Base-by-base conservation (phyloP, 2,113 vertebrate species). In the Fregata magnificens region DNA sequence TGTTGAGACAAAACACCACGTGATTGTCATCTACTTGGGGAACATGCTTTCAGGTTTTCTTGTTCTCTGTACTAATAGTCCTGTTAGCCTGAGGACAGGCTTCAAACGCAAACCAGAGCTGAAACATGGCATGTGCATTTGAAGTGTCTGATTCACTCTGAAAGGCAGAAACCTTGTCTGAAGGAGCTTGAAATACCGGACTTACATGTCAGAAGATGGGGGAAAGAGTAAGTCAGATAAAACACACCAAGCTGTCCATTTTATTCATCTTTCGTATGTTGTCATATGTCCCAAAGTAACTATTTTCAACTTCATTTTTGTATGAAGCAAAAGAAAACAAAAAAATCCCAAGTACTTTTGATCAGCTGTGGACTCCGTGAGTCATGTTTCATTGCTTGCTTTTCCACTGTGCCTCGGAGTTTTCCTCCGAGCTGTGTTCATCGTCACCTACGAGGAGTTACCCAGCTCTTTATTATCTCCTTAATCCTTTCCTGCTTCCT, bases 401-500 rank as follows among this genome's bases (percentile, higher is more conserved):
- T 76, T 87, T 82, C 19, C 79, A 50, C 20, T 53, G 53, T 76
- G 69, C 66, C 58, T 61, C 1, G 1, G 65, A 72, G 52, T 62
- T 91, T 82, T 89, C 49, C 61, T 93, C 42, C 5, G 2, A 91
- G 81, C 70, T 89, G 21, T 72, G 81, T 72, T 96, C 69, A 56
- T 95, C 28, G 61, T 52, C 77, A 72, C 65, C 25, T 72, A 4
- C 36, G 49, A 70, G 61, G 52, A 72, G 56, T 52, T 53, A n/a
- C 34, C 42, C 36, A 92, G 40, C 65, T 93, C 90, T 72, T 12
- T 89, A 95, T 70, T 97, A 93, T 87, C 65, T 53, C 25, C 26
- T 88, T 90, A 93, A 88, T 92, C 88, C 83, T 95, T 93, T 95
- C 95, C 92, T 88, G 82, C 44, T 97, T 96, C 94, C 94, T 94